A percentile compares a stretch with the other conserved stretches of the same genome.
phyloP scores from a whole-genome alignment of 2,797 vertebrate species.

The Anguilla pacifica region DNA sequence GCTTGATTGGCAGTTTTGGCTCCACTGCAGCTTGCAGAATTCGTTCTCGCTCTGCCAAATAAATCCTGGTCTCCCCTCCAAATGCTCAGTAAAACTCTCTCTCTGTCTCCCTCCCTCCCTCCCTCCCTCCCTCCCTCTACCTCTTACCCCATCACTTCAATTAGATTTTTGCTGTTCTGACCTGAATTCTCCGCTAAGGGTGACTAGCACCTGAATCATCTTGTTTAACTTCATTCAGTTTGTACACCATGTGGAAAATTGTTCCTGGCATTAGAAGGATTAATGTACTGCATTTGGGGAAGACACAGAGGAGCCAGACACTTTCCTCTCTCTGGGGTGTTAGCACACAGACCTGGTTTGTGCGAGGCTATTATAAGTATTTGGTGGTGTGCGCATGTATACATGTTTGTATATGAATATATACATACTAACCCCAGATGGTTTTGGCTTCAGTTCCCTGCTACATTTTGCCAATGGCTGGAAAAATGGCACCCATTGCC shows the following conservation, averaged over 20 bases:
- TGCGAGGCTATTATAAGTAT: neutral
- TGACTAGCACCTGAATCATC: conserved; percentile 5
- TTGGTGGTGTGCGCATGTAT: neutral
- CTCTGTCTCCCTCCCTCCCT: neutral
- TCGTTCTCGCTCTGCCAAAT: conserved; percentile 20
- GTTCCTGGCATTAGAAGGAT: conserved; percentile 9
- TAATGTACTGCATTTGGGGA: neutral
- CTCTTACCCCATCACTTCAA: neutral
- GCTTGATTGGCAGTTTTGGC: conserved; percentile 47
- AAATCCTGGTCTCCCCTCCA: neutral
- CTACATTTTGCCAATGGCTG: neutral
- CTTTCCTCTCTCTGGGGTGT: neutral
- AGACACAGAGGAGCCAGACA: neutral
- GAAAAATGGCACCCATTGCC: neutral
- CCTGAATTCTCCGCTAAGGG: neutral
- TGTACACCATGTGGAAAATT: neutral
- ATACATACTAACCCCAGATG: neutral
- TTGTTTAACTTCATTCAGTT: neutral
- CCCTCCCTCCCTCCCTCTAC: neutral
- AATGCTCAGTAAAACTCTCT: neutral
- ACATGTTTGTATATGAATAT: neutral
- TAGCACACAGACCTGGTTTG: neutral
- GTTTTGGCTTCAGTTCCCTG: neutral
- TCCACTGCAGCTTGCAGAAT: neutral
- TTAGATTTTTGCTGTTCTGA: neutral